A percentile compares a stretch with the other conserved stretches of the same genome.
phyloP scores from a whole-genome alignment of 2,888 invertebrate genomes.

The Eucriotettix oculatus region DNA sequence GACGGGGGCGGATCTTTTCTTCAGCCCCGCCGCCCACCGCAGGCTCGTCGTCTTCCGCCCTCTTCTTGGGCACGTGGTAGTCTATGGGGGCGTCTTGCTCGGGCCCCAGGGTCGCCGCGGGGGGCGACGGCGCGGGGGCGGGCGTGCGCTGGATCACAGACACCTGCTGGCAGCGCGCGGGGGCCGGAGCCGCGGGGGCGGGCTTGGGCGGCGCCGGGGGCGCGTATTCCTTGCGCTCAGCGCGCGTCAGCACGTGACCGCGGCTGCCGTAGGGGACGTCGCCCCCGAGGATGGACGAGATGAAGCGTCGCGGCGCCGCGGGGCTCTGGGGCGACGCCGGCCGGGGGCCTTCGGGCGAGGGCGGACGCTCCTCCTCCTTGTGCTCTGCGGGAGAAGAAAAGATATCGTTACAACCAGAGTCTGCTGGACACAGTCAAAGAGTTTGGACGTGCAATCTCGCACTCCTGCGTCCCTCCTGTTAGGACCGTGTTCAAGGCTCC shows the following conservation, averaged over 20 bases:
- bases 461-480: too few species aligned
- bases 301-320: slow-evolving; percentile 39
- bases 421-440: too few species aligned
- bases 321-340: background rate
- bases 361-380: too few species aligned
- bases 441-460: too few species aligned
- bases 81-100: slow-evolving; percentile 79
- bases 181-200: slow-evolving; percentile 24
- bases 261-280: slow-evolving; percentile 63
- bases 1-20: slow-evolving; percentile 15
- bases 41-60: background rate
- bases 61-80: slow-evolving; percentile 64
- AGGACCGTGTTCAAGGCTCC: too few species aligned
- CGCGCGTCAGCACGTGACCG: slow-evolving; percentile 47
- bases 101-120: slow-evolving; percentile 32
- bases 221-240: slow-evolving; percentile 64
- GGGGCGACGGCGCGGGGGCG: slow-evolving; percentile 35
- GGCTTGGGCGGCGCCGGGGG: slow-evolving; percentile 21
- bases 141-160: slow-evolving; percentile 76
- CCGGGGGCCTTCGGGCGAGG: too few species aligned
- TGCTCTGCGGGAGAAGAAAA: too few species aligned
- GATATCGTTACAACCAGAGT: too few species aligned
- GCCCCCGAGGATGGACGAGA: slow-evolving; percentile 65
- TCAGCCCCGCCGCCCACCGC: slow-evolving; percentile 19
- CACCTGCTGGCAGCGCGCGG: slow-evolving; percentile 25